Percentiles rank a stretch among this genome's conserved stretches.
phyloP scores from a whole-genome alignment of 2,797 vertebrate species.

The Manis crassicaudata region DNA sequence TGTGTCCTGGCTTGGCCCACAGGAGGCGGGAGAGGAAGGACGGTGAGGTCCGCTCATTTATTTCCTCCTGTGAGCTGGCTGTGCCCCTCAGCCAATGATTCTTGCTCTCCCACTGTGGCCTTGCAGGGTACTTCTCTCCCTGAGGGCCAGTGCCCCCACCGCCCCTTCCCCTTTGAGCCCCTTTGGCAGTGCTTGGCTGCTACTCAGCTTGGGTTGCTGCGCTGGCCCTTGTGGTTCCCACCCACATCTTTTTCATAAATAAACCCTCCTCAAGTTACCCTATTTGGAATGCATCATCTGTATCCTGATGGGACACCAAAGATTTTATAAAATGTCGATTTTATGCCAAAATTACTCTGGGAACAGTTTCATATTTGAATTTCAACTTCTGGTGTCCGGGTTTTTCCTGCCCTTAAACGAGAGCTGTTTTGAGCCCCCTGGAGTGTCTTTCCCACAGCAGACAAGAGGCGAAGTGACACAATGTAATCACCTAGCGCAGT shows the following conservation, averaged over 20 bases:
- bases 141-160: not conserved
- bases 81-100: not conserved
- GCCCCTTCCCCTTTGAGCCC: not conserved
- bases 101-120: not conserved
- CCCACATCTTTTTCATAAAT: slow-evolving; percentile 39
- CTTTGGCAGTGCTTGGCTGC: not conserved
- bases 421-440: not conserved
- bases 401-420: not conserved
- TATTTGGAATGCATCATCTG: slow-evolving; percentile 40
- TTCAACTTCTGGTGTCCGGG: not conserved
- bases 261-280: slow-evolving; percentile 19
- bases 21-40: not conserved
- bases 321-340: not conserved
- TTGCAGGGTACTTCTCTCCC: not conserved
- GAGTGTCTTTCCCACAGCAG: not conserved
- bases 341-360: not conserved
- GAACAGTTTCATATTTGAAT: not conserved
- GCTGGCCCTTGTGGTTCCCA: not conserved
- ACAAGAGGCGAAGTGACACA: not conserved
- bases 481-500: not conserved
- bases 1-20: not conserved
- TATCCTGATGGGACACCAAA: slow-evolving; percentile 30
- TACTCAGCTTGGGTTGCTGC: not conserved
- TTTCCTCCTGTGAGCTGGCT: not conserved
- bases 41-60: not conserved